Evolutionary conservation across 2,797 vertebrate species (phyloP).

Genomic region (Falco peregrinus): DNA sequence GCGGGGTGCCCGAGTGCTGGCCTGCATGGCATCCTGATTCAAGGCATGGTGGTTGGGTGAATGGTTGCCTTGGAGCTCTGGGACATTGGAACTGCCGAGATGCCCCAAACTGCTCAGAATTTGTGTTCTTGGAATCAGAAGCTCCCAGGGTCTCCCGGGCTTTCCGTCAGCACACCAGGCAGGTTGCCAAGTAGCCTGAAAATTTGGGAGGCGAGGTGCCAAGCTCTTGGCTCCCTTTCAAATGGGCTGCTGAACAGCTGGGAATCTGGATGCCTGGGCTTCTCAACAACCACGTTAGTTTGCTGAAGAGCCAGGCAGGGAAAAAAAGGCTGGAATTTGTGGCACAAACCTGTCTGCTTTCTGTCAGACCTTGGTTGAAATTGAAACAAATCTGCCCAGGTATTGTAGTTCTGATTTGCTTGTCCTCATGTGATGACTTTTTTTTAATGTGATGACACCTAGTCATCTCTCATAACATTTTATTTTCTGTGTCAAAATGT

Average conservation of each 20-base stretch:
- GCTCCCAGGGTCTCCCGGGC: slow-evolving; percentile 60
- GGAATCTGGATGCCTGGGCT: slow-evolving; percentile 64
- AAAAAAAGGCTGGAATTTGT: slow-evolving; percentile 18
- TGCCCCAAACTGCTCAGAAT: slow-evolving; percentile 33
- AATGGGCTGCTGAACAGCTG: slow-evolving; percentile 68
- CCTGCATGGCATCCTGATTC: not conserved
- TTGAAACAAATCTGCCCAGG: not conserved
- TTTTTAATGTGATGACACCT: not conserved
- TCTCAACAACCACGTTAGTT: slow-evolving; percentile 22
- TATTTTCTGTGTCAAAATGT: slow-evolving; percentile 12
- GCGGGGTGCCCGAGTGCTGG: not conserved
- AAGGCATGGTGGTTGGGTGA: slow-evolving; percentile 15
- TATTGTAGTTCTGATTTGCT: not conserved
- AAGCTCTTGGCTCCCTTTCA: slow-evolving; percentile 56
- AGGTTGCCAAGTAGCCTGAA: slow-evolving; percentile 59
- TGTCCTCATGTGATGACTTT: not conserved
- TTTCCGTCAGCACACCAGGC: slow-evolving; percentile 43
- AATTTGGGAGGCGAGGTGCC: slow-evolving; percentile 54
- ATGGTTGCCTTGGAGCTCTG: slow-evolving; percentile 54
- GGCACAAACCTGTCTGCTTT: not conserved
- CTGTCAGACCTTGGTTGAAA: not conserved
- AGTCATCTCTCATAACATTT: not conserved
- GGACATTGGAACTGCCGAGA: not conserved
- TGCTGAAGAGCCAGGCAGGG: slow-evolving; percentile 10
- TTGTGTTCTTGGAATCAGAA: slow-evolving; percentile 57